phyloP scores from a whole-genome alignment of 2,888 invertebrate species.

The Ophioninae sp. region DNA sequence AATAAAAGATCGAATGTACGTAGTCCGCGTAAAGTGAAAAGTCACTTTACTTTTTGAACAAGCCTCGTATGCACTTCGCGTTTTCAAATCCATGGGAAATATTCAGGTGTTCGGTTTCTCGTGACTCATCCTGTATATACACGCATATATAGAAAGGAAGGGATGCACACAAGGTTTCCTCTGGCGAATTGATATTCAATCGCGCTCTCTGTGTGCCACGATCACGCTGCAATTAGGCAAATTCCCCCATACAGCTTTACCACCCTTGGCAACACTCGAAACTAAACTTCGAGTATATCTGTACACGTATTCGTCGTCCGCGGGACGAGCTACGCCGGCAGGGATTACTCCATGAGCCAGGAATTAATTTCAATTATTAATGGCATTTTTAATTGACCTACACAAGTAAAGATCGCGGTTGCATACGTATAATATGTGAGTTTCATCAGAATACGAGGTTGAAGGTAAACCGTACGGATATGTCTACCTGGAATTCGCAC shows the following conservation, averaged over 20 bases:
- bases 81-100: too few relatives aligned
- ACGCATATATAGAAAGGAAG: not conserved
- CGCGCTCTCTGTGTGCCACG: constrained; percentile 35
- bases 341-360: constrained; percentile 49
- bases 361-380: constrained; percentile 60
- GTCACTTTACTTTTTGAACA: too few relatives aligned
- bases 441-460: constrained; percentile 51
- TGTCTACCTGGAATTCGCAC: not conserved
- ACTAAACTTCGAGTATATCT: constrained; percentile 33
- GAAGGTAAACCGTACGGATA: constrained; percentile 19
- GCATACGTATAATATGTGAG: constrained; percentile 34
- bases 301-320: not conserved
- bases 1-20: too few relatives aligned
- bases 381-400: constrained; percentile 57
- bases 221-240: constrained; percentile 58
- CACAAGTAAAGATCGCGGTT: constrained; percentile 24
- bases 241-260: constrained; percentile 32
- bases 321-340: constrained; percentile 1
- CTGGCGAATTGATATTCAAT: constrained; percentile 56
- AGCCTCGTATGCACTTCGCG: too few relatives aligned
- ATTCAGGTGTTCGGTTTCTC: too few relatives aligned
- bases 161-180: constrained; percentile 18
- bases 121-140: not conserved
- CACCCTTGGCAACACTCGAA: constrained; percentile 27
- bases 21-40: too few relatives aligned